Evolutionary conservation across 2,888 invertebrate species (phyloP), one percentile per base, ranked within the genome.

Genomic region (Empis livida): DNA sequence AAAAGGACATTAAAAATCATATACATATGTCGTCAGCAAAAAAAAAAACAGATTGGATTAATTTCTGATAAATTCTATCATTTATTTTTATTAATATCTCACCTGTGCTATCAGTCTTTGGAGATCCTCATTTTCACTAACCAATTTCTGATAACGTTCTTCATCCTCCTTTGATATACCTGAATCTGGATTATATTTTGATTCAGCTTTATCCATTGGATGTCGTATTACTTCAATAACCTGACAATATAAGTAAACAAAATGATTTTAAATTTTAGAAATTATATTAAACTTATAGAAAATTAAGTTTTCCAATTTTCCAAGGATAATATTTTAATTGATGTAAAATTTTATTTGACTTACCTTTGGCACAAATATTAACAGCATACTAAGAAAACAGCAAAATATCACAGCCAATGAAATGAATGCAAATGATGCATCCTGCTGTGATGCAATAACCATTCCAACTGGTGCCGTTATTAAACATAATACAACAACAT

Each of bases 361-460:
- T 60, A 90, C 93, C 81, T 99, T 99, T 57, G 97, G 97, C 61
- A 95, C 86, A 74, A 97, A 99, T 64, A 99, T 92, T 59, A 99
- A 81, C 48, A 96, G 92, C 90, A 99, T 93, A 65, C 96, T 95
- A 52, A 99, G 81, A 73, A 95, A 95, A 72, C 94, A 93, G 73
- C 96, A 97, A 72, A 97, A 93, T 57, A 96, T 88, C 59, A 97
- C 95, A 49, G 96, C 93, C 48, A 95, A 76, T 9, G 96, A 86
- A 46, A 96, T 90, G 70, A 99, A 99, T 32, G 92, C 92, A 70
- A 93, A 99, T 58, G 92, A 90, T 42, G 97, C 96, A 68, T 97
- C 94, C 67, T 96, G 95, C 66, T 99, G 96, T 56, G 91, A 91
- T 53, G 91, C 88, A 59, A 99, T 96, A 55, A 99, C 94, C 73